Evolutionary conservation across 2,888 invertebrate species (phyloP), one percentile per base, ranked within the genome.

Genomic region (Chrysina gloriosa): DNA sequence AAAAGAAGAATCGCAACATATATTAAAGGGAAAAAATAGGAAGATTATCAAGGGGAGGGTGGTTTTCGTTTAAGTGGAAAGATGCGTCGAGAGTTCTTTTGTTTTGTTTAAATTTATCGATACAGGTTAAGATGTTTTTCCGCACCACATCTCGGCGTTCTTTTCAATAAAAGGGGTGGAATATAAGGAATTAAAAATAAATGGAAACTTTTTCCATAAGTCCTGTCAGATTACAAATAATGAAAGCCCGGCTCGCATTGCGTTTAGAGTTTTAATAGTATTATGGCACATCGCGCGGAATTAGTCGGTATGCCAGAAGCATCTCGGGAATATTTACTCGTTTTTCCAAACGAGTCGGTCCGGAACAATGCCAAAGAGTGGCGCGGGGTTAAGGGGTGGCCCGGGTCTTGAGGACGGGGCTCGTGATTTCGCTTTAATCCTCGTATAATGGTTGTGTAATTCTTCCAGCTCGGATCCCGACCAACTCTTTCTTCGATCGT

Each of bases 381-480:
- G 64, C 34, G 67, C 36, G 73, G 68, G 63, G 65, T 68, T 67
- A 29, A 48, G 67, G 27, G 63, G 48, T 29, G 47, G 36, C 25
- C 39, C 31, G 47, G 19, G 68, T 66, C 68, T 39, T 39, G 48
- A 52, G 48, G 68, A 65, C 68, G 78, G 75, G 78, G 79, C 78
- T 79, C 81, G 81, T 82, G 83, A 83, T 84, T 83, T 83, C 76
- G 81, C 81, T 78, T 80, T 84, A 84, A 84, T 84, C 84, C 84
- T 81, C 79, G 82, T 82, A 84, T 84, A 84, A 84, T 84, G 84
- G 84, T 82, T 81, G 81, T 80, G 81, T 83, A 84, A 84, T 83
- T 83, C 83, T 84, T 82, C 80, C 80, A 77, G 78, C 74, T 77
- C 78, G 75, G 77, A 77, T 78, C 78, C 77, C 27, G 39, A 58